A percentile compares a stretch with the other conserved stretches of the same genome.
Conservation (phyloP, 2,797 vertebrate species). For the Oreochromis grahami region DNA sequence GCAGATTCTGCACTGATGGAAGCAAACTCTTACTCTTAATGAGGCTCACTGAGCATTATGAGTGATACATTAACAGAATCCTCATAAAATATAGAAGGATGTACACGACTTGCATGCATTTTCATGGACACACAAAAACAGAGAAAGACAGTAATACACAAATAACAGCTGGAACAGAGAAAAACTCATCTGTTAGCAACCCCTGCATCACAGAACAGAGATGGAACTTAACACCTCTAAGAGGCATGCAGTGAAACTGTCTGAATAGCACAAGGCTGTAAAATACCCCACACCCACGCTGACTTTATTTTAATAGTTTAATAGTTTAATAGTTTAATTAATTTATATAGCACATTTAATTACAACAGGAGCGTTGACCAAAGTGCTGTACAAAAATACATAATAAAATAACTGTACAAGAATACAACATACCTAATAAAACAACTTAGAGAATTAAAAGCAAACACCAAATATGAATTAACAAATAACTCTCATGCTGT, state of each 20-base stretch:
- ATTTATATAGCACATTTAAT: too few species aligned
- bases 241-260: not conserved
- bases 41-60: accelerated
- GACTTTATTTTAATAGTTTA: too few species aligned
- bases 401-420: too few species aligned
- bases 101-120: accelerated
- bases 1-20: not conserved
- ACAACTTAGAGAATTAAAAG: too few species aligned
- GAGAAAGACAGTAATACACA: not conserved
- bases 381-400: too few species aligned
- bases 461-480: too few species aligned
- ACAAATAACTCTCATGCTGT: too few species aligned
- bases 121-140: not conserved
- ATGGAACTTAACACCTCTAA: not conserved
- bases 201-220: not conserved
- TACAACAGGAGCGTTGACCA: too few species aligned
- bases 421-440: too few species aligned
- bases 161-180: not conserved
- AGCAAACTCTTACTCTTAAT: not conserved
- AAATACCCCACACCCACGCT: not conserved
- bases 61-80: not conserved
- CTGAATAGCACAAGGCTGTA: not conserved
- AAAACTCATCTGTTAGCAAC: not conserved
- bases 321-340: too few species aligned
- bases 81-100: not conserved